A percentile compares a stretch with the other conserved stretches of the same genome.
phyloP scores from a whole-genome alignment of 2,797 vertebrate species.

The Nyctalus aviator region DNA sequence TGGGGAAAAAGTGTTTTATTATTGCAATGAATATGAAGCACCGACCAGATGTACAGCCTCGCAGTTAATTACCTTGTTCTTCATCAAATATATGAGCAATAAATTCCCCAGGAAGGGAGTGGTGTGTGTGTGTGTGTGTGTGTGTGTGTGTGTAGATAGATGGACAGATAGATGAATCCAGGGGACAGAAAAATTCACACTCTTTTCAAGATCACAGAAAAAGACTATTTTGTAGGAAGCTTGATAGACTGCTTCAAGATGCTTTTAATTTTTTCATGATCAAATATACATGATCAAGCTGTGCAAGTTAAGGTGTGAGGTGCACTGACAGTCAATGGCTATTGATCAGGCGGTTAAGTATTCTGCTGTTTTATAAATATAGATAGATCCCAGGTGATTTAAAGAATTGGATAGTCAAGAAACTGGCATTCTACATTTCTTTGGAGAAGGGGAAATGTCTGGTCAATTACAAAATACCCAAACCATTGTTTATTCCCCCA shows the following conservation, averaged over 20 bases:
- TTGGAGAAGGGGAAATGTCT: slow-evolving; percentile 68
- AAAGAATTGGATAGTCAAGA: slow-evolving; percentile 84
- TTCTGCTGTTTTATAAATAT: slow-evolving; percentile 86
- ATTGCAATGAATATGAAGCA: slow-evolving; percentile 83
- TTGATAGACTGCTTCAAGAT: slow-evolving; percentile 82
- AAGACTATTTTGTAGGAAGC: slow-evolving; percentile 78
- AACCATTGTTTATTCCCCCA: slow-evolving; percentile 23
- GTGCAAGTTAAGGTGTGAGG: slow-evolving; percentile 86
- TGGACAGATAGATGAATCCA: slow-evolving; percentile 57
- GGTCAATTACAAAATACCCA: slow-evolving; percentile 50
- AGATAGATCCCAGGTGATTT: slow-evolving; percentile 87
- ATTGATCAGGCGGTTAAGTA: slow-evolving; percentile 89
- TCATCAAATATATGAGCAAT: slow-evolving; percentile 82
- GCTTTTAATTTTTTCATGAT: slow-evolving; percentile 89
- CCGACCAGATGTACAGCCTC: slow-evolving; percentile 73
- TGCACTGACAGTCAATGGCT: slow-evolving; percentile 86
- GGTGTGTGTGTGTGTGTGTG: slow-evolving; percentile 52
- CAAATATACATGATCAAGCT: slow-evolving; percentile 90
- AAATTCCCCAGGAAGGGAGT: slow-evolving; percentile 80
- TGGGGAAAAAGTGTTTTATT: slow-evolving; percentile 81
- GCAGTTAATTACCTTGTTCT: slow-evolving; percentile 82
- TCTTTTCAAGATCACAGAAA: slow-evolving; percentile 82
- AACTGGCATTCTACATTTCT: slow-evolving; percentile 82
- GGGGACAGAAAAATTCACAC: slow-evolving; percentile 43
- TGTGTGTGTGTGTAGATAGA: slow-evolving; percentile 54